Base-by-base conservation (phyloP, 92 coral and sea anemone genomes). In the Epizoanthus illoricatus region DNA sequence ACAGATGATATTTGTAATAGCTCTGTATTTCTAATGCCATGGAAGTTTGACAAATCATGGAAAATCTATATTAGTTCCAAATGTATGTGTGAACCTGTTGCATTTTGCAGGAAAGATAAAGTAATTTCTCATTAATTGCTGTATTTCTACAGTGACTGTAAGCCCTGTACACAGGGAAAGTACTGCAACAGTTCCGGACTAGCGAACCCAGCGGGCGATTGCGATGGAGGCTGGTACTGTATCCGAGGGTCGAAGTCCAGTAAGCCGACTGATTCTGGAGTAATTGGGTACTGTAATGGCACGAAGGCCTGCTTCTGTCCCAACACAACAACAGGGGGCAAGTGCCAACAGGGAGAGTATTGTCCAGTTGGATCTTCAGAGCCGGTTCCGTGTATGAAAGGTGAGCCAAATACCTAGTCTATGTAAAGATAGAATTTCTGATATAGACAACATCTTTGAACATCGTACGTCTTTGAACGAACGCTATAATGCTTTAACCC, bases 251-350 rank as follows among this genome's bases (percentile, higher is more conserved):
- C 99, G 9, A 88, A 88, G 92, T 90, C 99, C 39, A 74, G 79
- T 54, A 89, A 87, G 41, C 99, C 99, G 16, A 82, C 82, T 36
- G 94, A 97, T 71, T 66, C 82, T 19, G 98, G 98, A 61, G 86
- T 86, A n/a, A 64, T 86, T 49, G 90, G 94, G 47, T 92, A 92
- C 86, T 84, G 87, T 60, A 89, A 94, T 76, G 61, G 71, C 24
- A 76, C 95, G 36, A 93, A 90, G 85, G 76, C 82, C 23, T 97
- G 99, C 80, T 91, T 89, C 90, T 97, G 99, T 70, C 91, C 98
- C 18, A 97, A 93, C 71, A 88, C 95, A 5, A 91, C 99, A 20
- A 97, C 99, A 18, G 99, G 99, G 18, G 98, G 99, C 3, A 85
- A 84, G 57, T 97, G 99, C 61, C 94, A 90, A 42, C 97, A 93